Percentiles rank a stretch among this genome's conserved stretches.
Evolutionary conservation across 2,113 vertebrate genomes (phyloP).

Genomic region (Sula dactylatra): DNA sequence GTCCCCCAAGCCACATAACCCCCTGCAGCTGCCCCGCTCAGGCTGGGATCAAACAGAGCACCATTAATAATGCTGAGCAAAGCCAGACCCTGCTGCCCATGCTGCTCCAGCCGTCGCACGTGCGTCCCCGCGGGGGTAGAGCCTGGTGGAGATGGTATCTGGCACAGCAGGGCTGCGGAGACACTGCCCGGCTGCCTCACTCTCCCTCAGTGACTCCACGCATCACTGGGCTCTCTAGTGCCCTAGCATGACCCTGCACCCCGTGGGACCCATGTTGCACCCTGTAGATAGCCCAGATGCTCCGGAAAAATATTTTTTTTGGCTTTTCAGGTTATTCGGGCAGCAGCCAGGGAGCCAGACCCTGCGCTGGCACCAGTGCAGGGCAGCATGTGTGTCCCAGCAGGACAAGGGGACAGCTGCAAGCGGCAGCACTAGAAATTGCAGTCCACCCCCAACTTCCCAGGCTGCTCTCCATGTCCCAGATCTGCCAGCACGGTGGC

Average conservation of each 20-base stretch:
- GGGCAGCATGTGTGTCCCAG: background rate
- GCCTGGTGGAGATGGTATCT: background rate
- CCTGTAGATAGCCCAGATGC: background rate
- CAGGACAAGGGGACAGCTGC: background rate
- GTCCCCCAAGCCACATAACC: accelerated
- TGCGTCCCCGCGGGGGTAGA: background rate
- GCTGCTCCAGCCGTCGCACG: background rate
- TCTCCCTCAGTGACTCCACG: background rate
- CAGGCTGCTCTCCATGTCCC: background rate
- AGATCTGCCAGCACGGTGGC: background rate
- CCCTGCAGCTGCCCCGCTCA: background rate
- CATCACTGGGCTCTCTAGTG: background rate
- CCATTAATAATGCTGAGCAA: background rate
- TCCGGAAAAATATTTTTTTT: background rate
- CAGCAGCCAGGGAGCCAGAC: background rate
- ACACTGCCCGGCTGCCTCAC: accelerated
- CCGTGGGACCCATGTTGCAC: accelerated
- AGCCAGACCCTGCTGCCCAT: constrained; percentile 14
- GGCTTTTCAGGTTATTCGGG: background rate
- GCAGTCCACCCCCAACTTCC: background rate
- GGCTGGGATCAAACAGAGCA: constrained; percentile 38
- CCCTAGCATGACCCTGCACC: background rate
- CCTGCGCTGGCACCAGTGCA: background rate
- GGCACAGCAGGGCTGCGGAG: background rate
- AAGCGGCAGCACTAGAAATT: background rate